phyloP scores from a whole-genome alignment of 2,113 vertebrate genomes.

The Hydrochoerus hydrochaeris region DNA sequence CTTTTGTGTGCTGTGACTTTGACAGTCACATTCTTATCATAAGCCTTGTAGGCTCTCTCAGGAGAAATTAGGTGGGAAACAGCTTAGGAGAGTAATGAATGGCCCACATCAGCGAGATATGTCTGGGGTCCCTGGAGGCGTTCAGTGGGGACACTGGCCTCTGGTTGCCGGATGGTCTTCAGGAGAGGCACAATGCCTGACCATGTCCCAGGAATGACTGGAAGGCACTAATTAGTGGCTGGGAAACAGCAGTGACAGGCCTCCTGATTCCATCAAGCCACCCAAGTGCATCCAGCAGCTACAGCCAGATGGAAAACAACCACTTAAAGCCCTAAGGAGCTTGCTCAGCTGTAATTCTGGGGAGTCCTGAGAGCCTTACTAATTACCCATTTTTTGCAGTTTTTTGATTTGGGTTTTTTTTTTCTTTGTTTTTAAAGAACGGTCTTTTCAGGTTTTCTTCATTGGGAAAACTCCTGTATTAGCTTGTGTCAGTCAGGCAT shows the following conservation, averaged over 20 bases:
- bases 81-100: neutral
- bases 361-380: slow-evolving; percentile 11
- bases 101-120: neutral
- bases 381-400: slow-evolving; percentile 28
- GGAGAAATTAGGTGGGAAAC: neutral
- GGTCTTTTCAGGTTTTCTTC: slow-evolving; percentile 11
- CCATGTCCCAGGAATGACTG: neutral
- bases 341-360: slow-evolving; percentile 39
- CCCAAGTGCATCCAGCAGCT: neutral
- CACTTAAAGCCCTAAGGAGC: slow-evolving; percentile 66
- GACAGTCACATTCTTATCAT: neutral
- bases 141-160: neutral
- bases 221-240: slow-evolving; percentile 53
- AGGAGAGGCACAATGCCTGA: neutral
- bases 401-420: neutral
- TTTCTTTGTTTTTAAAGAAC: neutral
- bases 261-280: slow-evolving; percentile 19
- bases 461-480: neutral
- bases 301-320: slow-evolving; percentile 50
- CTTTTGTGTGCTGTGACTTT: neutral
- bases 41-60: neutral
- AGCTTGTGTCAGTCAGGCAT: neutral
- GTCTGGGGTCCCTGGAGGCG: neutral
- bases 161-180: neutral
- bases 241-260: slow-evolving; percentile 12